A percentile compares a stretch with the other conserved stretches of the same genome.
phyloP scores from a whole-genome alignment of 1,140 invertebrate genomes.

The Forficula auricularia region DNA sequence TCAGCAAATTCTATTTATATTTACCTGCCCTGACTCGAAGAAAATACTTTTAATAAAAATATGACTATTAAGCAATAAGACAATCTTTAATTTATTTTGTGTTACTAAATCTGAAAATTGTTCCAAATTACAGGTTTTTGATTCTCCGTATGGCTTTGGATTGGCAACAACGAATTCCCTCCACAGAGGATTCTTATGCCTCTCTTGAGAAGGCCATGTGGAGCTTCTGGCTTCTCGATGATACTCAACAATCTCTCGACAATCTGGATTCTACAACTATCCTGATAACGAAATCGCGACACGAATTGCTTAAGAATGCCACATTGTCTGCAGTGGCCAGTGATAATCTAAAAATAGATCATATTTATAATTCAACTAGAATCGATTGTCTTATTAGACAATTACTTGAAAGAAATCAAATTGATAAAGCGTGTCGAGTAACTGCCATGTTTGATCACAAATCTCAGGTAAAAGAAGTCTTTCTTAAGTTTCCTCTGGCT shows the following conservation, averaged over 20 bases:
- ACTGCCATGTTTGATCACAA: constrained; percentile 28
- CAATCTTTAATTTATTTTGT: too few relatives aligned
- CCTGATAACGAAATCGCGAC: too few relatives aligned
- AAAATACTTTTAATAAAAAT: too few relatives aligned
- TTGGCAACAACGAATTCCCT: constrained; percentile 29
- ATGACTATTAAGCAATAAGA: too few relatives aligned
- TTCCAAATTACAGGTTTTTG: constrained; percentile 21
- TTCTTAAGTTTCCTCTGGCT: not conserved
- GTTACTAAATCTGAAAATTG: too few relatives aligned
- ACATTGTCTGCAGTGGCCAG: not conserved
- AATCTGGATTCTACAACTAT: too few relatives aligned
- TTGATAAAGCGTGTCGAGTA: constrained; percentile 27
- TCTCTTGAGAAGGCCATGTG: constrained; percentile 35
- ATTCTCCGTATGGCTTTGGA: constrained; percentile 32
- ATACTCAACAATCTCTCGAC: too few relatives aligned
- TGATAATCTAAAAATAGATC: not conserved
- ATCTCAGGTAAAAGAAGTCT: constrained; percentile 12
- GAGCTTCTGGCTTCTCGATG: constrained; percentile 11
- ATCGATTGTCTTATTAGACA: constrained; percentile 21
- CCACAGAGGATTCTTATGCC: constrained; percentile 24
- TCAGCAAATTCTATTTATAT: too few relatives aligned
- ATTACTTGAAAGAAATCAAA: constrained; percentile 24
- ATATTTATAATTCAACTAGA: constrained; percentile 21
- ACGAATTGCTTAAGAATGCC: not conserved
- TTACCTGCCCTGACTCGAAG: too few relatives aligned